Evolutionary conservation across 2,113 vertebrate genomes (phyloP), one percentile per base, ranked within the genome.

Genomic region (Opisthocomus hoazin): DNA sequence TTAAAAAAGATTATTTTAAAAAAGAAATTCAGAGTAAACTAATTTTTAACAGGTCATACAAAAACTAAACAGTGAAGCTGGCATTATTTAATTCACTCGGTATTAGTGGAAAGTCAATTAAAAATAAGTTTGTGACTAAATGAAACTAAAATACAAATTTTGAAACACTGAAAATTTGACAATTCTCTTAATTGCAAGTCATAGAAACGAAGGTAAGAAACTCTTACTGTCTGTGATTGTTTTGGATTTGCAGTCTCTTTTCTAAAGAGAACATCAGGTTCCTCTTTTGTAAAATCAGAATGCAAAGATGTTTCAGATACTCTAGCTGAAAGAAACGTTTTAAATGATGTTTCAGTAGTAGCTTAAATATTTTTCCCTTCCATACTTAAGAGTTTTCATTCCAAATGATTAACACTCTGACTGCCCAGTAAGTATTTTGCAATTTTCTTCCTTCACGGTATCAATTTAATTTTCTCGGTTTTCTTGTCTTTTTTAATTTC

Each of bases 301-400:
- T 54, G 90, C 43, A 96, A 68, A 78, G 97, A 97, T 56, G 91
- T 94, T 91, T 97, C 89, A 2, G 93, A 90, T 18, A 46, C 91
- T 89, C 91, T 96, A 63, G 90, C 96, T 89, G 96, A 66, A 90
- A 97, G 75, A 90, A 95, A 87, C 10, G 66, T 96, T 79, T 97
- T 87, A 94, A 97, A 96, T 36, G 48, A 73, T 15, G 48, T 83
- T 88, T 97, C 85, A 96, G 94, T n/a, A 87, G 83, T 18, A 81
- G 84, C 43, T 69, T 14, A 68, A 96, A 7, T 85, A 64, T 84
- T 92, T 73, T 66, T 89, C 58, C 69, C 56, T 23, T 85, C 87
- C n/a, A n/a, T 63, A 68, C 11, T 88, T 75, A 53, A 64, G n/a
- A 63, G 63, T 81, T 94, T 93, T 60, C 96, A 51, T 41, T 84